Conservation (phyloP, 2,888 invertebrate genomes). For the Tetragonula carbonaria region DNA sequence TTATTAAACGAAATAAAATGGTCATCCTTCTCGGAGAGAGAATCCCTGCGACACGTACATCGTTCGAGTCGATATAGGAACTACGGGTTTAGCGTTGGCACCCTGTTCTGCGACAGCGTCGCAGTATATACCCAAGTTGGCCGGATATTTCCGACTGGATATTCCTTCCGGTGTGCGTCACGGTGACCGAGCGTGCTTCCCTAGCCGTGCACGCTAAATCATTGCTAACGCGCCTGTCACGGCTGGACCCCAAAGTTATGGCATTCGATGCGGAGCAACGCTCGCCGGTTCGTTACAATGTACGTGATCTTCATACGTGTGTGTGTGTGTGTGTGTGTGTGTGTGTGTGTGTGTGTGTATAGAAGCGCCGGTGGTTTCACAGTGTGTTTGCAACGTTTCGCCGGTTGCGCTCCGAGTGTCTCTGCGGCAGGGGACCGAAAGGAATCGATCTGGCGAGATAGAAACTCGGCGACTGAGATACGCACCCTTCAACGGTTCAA, state of each 20-base stretch:
- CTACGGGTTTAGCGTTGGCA: background rate
- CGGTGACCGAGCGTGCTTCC: constrained; percentile 45
- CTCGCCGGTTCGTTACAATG: constrained; percentile 34
- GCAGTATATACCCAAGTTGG: constrained; percentile 8
- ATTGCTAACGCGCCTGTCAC: constrained; percentile 62
- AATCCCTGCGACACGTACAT: background rate
- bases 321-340: too few relatives aligned
- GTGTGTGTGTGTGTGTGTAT: too few relatives aligned
- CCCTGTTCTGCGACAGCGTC: background rate
- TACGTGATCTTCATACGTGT: constrained; percentile 28
- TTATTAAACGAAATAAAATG: constrained; percentile 27
- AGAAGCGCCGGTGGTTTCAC: background rate
- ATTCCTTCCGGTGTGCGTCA: constrained; percentile 51
- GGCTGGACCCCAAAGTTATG: constrained; percentile 62
- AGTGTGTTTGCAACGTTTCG: background rate
- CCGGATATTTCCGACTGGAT: constrained; percentile 33
- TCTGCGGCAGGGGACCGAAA: background rate
- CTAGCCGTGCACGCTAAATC: constrained; percentile 58
- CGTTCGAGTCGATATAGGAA: background rate
- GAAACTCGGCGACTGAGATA: background rate
- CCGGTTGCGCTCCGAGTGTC: background rate
- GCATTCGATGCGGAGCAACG: constrained; percentile 44
- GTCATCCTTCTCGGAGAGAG: background rate
- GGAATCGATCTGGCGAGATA: constrained; percentile 11
- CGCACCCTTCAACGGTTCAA: background rate